Base-by-base conservation (phyloP, 2,797 vertebrate species). In the Phoxinus dragarum region DNA sequence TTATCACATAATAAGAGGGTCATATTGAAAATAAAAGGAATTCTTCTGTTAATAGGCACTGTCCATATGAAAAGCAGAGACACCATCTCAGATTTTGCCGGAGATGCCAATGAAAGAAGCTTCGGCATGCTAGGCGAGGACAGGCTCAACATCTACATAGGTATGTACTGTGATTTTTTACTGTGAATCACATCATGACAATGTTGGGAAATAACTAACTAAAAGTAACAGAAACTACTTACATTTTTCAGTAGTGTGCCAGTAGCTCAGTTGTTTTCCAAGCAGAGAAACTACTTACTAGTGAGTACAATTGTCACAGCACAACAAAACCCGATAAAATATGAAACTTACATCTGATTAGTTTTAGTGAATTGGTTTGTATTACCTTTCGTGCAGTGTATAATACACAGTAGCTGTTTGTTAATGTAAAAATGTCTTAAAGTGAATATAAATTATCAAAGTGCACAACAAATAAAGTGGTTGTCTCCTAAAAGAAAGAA, bases 11-110 rank as follows among this genome's bases (percentile, higher is more conserved):
- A 6, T n/a, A 31, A 31, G 61, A 16, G 78, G n/a, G 27, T 34
- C 11, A 16, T 34, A 67, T 34, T 14, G 27, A 67, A 14, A 67
- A 47, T 80, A 80, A 47, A 36, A 78, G 14, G 10, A 0, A 5
- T 81, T 38, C 34, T 79, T 80, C 85, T 85, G 9, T 72, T 72
- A 1, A 2, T 90, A 99, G 98, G 98, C 27, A 97, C 97, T 0
- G 94, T 96, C 84, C 97, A 97, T 59, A 90, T 97, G 79, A 95
- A 94, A 3, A 96, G 96, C 94, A 92, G 96, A 90, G 92, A 96
- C 78, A 91, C 93, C 0, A 93, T 94, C 23, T 92, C 93, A 27
- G 76, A 2, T 0, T 84, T 90, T 1, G 1, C 84, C 36, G 98
- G 96, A 95, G 96, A 96, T 83, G 90, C 92, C 56, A 61, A 52